Percentiles rank a stretch among this genome's conserved stretches.
These are phyloP conservation scores for Onychomys torridus DNA, from an alignment of 2,797 vertebrate species.

Conservation along the genomic window DNA sequence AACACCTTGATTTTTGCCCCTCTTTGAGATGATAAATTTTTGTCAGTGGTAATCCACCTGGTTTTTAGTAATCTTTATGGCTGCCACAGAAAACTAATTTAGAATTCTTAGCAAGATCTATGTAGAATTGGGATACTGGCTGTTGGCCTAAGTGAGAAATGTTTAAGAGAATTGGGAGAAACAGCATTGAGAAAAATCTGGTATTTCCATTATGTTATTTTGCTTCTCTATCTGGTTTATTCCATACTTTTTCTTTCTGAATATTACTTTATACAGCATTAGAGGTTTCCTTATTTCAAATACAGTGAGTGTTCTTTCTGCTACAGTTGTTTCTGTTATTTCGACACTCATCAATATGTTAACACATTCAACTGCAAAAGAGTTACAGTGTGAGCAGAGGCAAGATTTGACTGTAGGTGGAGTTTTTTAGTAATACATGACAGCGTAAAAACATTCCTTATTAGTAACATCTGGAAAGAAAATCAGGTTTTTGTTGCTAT, in stretches of 20 bases:
- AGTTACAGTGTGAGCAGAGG: not conserved
- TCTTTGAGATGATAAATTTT: conserved; percentile 49
- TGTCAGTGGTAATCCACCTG: conserved; percentile 43
- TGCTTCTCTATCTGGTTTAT: conserved; percentile 33
- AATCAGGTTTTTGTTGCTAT: conserved; percentile 47
- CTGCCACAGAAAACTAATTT: conserved; percentile 31
- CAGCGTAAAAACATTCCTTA: not conserved
- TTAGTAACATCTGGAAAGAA: conserved; percentile 44
- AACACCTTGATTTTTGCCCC: conserved; percentile 33
- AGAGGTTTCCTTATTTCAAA: conserved; percentile 49
- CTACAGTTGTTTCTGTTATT: conserved; percentile 41
- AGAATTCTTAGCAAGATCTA: conserved; percentile 50
- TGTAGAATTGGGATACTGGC: conserved; percentile 6
- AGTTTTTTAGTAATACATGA: conserved; percentile 37
- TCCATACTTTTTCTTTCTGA: conserved; percentile 55
- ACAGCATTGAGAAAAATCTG: not conserved
- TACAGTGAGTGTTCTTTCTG: conserved; percentile 13
- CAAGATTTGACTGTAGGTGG: conserved; percentile 43
- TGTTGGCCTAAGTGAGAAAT: conserved; percentile 18
- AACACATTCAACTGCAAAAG: conserved; percentile 37
- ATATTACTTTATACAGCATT: conserved; percentile 21
- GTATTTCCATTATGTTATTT: conserved; percentile 33
- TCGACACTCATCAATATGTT: not conserved
- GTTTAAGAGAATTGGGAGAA: conserved; percentile 11
- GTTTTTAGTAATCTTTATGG: conserved; percentile 25